Percentiles rank a stretch among this genome's conserved stretches.
Evolutionary conservation across 2,797 vertebrate genomes (phyloP).

Genomic region (Pachyuromys duprasi): DNA sequence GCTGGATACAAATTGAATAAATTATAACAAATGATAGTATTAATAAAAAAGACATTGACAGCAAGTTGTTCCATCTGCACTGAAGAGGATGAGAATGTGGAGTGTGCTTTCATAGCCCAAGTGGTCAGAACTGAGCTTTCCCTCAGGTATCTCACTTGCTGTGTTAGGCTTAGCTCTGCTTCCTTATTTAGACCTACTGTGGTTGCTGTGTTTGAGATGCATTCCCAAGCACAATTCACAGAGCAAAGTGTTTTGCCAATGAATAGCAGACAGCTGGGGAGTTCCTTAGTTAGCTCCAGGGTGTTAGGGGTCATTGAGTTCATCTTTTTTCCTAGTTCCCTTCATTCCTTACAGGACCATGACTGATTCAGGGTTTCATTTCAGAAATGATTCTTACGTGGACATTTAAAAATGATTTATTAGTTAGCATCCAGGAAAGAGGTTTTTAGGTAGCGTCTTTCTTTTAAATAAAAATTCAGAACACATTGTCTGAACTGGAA

Average conservation of each 20-base stretch:
- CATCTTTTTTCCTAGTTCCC: not conserved
- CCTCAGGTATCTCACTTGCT: not conserved
- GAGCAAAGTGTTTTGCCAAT: not conserved
- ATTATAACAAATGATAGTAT: no score
- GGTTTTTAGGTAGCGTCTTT: not conserved
- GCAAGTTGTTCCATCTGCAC: not conserved
- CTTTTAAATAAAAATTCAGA: constrained; percentile 60
- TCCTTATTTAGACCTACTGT: not conserved
- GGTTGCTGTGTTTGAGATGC: not conserved
- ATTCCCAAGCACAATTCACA: not conserved
- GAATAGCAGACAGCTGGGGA: not conserved
- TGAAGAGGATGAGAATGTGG: not conserved
- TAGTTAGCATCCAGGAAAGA: constrained; percentile 16
- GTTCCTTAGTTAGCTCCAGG: not conserved
- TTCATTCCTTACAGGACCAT: constrained; percentile 36
- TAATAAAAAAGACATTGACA: not conserved
- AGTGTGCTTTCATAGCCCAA: not conserved
- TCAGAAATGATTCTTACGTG: constrained; percentile 30
- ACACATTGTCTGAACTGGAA: constrained; percentile 7
- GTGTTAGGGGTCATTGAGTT: not conserved
- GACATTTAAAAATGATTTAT: constrained; percentile 35
- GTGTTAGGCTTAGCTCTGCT: not conserved
- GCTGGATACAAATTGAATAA: no score
- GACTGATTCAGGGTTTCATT: constrained; percentile 25
- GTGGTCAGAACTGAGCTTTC: not conserved